Percentiles rank a stretch among this genome's conserved stretches.
phyloP scores from a whole-genome alignment of 2,113 vertebrate species.

The Campylomormyrus numenius region DNA sequence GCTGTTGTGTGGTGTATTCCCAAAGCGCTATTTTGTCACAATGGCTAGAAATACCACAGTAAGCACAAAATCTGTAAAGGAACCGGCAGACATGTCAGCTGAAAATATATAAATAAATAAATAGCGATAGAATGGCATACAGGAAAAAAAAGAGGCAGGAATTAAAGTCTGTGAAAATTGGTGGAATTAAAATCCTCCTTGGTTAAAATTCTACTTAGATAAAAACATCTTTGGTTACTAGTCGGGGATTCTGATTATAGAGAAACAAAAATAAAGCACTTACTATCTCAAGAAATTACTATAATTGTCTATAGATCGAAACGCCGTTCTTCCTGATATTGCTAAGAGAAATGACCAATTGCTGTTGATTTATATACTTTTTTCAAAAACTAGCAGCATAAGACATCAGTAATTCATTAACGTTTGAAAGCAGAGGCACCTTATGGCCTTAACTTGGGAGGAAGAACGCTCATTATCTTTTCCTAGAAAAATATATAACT shows the following conservation, averaged over 20 bases:
- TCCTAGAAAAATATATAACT: not conserved
- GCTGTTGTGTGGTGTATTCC: not conserved
- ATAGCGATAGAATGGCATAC: not conserved
- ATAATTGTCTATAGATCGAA: not conserved
- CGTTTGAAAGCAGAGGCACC: not conserved
- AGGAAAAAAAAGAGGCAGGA: not conserved
- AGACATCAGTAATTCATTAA: not conserved
- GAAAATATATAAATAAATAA: not conserved
- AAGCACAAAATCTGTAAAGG: not conserved
- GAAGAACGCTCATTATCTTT: not conserved
- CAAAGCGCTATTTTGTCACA: not conserved
- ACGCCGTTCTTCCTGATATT: not conserved
- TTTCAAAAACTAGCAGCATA: not conserved
- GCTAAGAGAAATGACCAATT: not conserved
- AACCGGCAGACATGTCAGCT: not conserved
- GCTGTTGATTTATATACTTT: not conserved
- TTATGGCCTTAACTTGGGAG: not conserved
- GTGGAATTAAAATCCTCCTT: not conserved
- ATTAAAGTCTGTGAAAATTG: not conserved
- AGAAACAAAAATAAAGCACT: not conserved
- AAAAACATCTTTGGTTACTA: not conserved
- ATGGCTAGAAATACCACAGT: not conserved
- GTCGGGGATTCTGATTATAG: not conserved
- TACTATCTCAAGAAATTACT: not conserved
- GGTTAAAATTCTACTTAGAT: not conserved